Evolutionary conservation across 2,888 invertebrate genomes (phyloP), one percentile per base, ranked within the genome.

Genomic region (Dorcus hopei): DNA sequence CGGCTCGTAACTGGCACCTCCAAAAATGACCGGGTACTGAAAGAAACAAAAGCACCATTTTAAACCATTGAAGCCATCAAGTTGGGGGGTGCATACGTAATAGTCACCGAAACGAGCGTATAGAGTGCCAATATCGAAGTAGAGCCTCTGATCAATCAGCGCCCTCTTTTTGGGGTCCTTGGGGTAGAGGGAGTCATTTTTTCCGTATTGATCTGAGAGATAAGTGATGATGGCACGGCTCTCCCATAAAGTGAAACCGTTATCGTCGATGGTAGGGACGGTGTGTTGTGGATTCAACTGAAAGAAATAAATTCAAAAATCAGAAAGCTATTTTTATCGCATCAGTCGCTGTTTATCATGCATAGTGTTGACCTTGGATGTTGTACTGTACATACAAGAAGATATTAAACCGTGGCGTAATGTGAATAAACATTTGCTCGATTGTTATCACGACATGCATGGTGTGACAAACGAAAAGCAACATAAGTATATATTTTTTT

Each of bases 211-310:
- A 78, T 87, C 88, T 38, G 83, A 89, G 72, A 95, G 81, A 78
- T 95, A 95, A 1, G 85, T 81, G 76, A 88, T 84, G 74, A 94
- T 93, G 63, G 92, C 89, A 47, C 93, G 89, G 50, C 93, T 93
- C 80, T 95, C 95, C 85, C 89, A 90, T 59, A 95, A 77, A 7
- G 84, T 78, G 72, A 93, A 88, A 0, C 91, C 93, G 70, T 90
- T 87, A 79, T 95, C 95, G 62, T 89, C 87, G 56, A 95, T 77
- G 0, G 92, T 92, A 7, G 95, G 95, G 61, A 95, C 84, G 40
- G 87, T 87, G 76, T 93, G 93, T 78, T 93, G 91, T 0, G 92
- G 91, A 76, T 92, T 93, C 45, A 92, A 77, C 90, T 91, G 77
- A 14, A 76, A 74, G 61, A 53, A 66, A 33, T 33, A 33, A 33